Percentiles rank a stretch among this genome's conserved stretches.
These are phyloP conservation scores for Fabriciana adippe DNA, from an alignment of 2,888 invertebrate genomes.

Conservation along the genomic window DNA sequence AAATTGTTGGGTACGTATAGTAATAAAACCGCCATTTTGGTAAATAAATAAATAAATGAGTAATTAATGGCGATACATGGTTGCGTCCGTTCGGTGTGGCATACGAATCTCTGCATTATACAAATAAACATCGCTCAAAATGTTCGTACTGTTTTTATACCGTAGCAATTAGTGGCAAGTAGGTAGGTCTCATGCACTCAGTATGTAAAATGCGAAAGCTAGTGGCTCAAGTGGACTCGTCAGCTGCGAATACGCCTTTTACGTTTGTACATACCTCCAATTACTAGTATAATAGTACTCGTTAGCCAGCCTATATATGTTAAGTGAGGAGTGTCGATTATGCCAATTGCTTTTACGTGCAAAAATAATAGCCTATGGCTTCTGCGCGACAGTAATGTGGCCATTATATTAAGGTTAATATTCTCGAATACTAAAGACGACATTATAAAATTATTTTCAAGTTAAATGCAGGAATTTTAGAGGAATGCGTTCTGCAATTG, in stretches of 20 bases:
- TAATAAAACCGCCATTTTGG: conserved; percentile 72
- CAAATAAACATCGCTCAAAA: conserved; percentile 64
- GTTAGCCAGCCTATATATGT: conserved; percentile 30
- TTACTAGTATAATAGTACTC: conserved; percentile 30
- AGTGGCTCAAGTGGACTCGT: conserved; percentile 26
- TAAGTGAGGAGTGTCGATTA: conserved; percentile 33
- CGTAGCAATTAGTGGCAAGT: conserved; percentile 58
- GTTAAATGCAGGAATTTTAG: conserved; percentile 18
- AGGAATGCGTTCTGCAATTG: conserved; percentile 18
- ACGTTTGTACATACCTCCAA: conserved; percentile 29
- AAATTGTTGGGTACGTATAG: conserved; percentile 64
- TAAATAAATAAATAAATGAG: conserved; percentile 67
- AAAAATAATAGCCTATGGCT: conserved; percentile 27
- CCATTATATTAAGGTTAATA: conserved; percentile 24
- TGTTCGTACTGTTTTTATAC: conserved; percentile 48
- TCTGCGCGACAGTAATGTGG: conserved; percentile 21
- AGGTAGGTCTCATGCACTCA: conserved; percentile 20
- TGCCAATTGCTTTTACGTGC: conserved; percentile 35
- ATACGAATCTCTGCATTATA: conserved; percentile 78
- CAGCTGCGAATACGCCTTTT: conserved; percentile 33
- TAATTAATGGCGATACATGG: conserved; percentile 64
- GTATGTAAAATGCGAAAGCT: conserved; percentile 39
- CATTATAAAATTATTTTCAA: conserved; percentile 26
- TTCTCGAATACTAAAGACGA: conserved; percentile 11
- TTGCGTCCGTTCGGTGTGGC: conserved; percentile 54